Conservation (phyloP, 2,113 vertebrate genomes). For the Limnothrissa miodon region DNA sequence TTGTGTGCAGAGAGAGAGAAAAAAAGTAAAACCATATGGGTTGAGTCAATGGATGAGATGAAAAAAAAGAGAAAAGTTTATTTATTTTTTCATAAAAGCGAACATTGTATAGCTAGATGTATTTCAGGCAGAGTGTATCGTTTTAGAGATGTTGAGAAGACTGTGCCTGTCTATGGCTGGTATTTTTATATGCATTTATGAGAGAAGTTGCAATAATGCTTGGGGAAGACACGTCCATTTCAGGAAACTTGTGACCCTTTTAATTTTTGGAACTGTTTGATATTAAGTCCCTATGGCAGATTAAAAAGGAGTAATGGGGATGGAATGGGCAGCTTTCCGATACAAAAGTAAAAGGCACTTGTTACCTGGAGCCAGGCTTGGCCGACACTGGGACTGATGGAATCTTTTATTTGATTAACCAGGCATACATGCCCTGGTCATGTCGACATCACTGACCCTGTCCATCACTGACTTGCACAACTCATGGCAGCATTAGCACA, state of each 20-base stretch:
- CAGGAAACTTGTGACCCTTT: constrained; percentile 2
- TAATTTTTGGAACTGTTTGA: not conserved
- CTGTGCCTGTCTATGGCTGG: not conserved
- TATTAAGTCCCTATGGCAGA: not conserved
- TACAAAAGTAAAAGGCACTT: not conserved
- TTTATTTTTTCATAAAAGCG: constrained; percentile 6
- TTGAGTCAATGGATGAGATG: not conserved
- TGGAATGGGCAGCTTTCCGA: not conserved
- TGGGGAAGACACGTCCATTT: not conserved
- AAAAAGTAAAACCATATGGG: not conserved
- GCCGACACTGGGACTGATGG: not conserved
- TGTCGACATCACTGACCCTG: not conserved
- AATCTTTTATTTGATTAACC: not conserved
- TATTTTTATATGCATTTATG: constrained; percentile 6
- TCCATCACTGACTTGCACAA: constrained; percentile 2
- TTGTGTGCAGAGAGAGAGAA: not conserved
- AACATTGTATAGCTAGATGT: constrained; percentile 6
- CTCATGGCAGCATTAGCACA: not conserved
- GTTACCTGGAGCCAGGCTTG: not conserved
- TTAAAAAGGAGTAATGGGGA: not conserved
- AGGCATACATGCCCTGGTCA: not conserved
- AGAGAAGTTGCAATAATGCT: constrained; percentile 7
- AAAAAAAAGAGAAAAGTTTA: constrained; percentile 2
- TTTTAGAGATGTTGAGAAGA: not conserved
- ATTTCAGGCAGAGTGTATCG: not conserved